These are phyloP conservation scores for Conomelus anceps DNA, from an alignment of 2,888 invertebrate genomes.

Conservation along the genomic window DNA sequence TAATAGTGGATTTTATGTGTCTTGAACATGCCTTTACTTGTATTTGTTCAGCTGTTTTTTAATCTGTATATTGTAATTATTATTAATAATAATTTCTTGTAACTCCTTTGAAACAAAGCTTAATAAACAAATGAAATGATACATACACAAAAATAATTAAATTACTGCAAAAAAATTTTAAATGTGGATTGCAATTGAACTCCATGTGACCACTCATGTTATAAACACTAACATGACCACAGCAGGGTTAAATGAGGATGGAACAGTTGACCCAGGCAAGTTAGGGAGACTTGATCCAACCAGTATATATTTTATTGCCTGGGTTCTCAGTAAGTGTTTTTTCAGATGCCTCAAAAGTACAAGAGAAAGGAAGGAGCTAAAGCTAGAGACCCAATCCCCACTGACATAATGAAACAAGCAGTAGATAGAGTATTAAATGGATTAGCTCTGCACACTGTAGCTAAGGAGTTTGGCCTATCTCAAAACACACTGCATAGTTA, in stretches of 20 bases:
- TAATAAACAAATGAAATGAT: neutral
- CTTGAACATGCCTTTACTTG: neutral
- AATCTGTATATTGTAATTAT: neutral
- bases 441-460: slow-evolving; percentile 7
- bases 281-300: too few relatives aligned
- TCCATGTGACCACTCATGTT: neutral
- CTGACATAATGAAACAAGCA: slow-evolving; percentile 11
- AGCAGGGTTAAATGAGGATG: neutral
- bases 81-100: neutral
- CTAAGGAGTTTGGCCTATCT: slow-evolving; percentile 18
- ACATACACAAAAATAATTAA: neutral
- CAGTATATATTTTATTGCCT: neutral
- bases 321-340: slow-evolving; percentile 9
- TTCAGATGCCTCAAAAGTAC: slow-evolving; percentile 1
- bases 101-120: neutral
- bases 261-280: too few relatives aligned
- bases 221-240: neutral
- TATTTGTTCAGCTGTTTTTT: neutral
- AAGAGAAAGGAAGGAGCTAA: slow-evolving; percentile 15
- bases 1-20: neutral
- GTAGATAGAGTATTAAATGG: slow-evolving; percentile 10
- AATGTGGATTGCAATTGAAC: neutral
- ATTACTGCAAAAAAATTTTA: neutral
- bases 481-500: slow-evolving; percentile 11
- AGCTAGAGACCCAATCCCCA: slow-evolving; percentile 13